These are phyloP conservation scores for Trileptium ribeirensis DNA, from an alignment of 2,888 invertebrate species.

Conservation along the genomic window DNA sequence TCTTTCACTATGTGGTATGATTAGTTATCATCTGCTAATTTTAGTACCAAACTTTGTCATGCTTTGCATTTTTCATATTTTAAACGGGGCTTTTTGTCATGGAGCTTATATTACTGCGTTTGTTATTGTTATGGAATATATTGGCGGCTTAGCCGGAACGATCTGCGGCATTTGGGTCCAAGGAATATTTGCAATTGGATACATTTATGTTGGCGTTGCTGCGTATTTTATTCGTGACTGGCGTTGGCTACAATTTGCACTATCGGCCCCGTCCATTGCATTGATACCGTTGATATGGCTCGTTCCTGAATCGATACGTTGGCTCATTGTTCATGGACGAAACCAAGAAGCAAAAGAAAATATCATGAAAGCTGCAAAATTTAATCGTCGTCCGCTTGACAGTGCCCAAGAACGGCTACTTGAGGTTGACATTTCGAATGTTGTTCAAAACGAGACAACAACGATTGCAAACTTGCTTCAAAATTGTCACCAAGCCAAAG, in stretches of 20 bases:
- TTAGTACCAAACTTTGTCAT: constrained; percentile 12
- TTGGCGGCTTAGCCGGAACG: constrained; percentile 24
- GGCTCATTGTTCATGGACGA: constrained; percentile 18
- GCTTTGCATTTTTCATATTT: constrained; percentile 13
- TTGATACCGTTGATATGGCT: constrained; percentile 24
- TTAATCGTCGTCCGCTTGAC: neutral
- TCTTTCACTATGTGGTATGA: neutral
- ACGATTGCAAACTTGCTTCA: constrained; percentile 3
- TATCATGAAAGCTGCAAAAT: neutral
- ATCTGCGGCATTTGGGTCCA: constrained; percentile 25
- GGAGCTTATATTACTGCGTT: constrained; percentile 23
- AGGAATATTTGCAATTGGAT: constrained; percentile 20
- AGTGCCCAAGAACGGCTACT: neutral
- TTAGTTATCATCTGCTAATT: neutral
- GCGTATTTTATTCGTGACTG: constrained; percentile 26
- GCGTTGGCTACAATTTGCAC: constrained; percentile 10
- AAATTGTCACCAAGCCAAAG: constrained; percentile 13
- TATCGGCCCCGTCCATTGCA: constrained; percentile 6
- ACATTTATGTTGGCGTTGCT: constrained; percentile 17
- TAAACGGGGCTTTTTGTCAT: constrained; percentile 15
- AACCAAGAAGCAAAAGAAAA: constrained; percentile 18
- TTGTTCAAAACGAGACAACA: neutral
- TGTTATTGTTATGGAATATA: constrained; percentile 26
- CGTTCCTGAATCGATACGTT: constrained; percentile 28
- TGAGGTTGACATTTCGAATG: neutral